Evolutionary conservation across 2,113 vertebrate species (phyloP), one percentile per base, ranked within the genome.

Genomic region (Platysternon megacephalum): DNA sequence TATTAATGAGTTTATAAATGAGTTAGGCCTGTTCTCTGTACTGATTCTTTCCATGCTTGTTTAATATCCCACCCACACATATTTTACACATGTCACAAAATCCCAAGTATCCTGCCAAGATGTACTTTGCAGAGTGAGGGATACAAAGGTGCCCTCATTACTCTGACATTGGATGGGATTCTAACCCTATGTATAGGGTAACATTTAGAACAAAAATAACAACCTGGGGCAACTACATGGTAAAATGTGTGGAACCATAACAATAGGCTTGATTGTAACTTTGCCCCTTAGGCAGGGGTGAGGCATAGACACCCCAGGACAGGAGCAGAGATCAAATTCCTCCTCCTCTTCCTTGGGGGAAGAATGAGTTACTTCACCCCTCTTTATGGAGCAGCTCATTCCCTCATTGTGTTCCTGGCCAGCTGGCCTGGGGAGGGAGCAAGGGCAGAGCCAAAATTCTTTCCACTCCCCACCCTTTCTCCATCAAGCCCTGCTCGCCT

Each of bases 11-110:
- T 61, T 61, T 32, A 35, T 35, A 65, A 65, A 35, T 65, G 29
- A 61, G 61, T 35, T n/a, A 68, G 35, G 61, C 7, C 61, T 68
- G 32, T n/a, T 68, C 32, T 19, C 61, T 68, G 16, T 84, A 93
- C 85, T 42, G 76, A 93, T 91, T 93, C 89, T 94, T 94, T 80
- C 53, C 76, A 61, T 81, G 52, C 21, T 39, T 61, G 7, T 80
- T 8, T 94, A 85, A 89, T 82, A 26, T 61, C 2, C 91, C n/a
- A 7, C 26, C 35, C 35, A 68, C 85, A 11, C 95, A 91, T 68
- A 26, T 89, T 93, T 95, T 87, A 93, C 11, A 84, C 5, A 48
- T 86, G 42, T 93, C 16, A 10, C 35, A 52, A 28, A 93, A 14
- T 85, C 48, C 26, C 93, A 42, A 79, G 32, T 82, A 91, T 86